These are phyloP conservation scores for Drosophila neonasuta DNA, from an alignment of 2,888 invertebrate genomes.

Conservation along the genomic window DNA sequence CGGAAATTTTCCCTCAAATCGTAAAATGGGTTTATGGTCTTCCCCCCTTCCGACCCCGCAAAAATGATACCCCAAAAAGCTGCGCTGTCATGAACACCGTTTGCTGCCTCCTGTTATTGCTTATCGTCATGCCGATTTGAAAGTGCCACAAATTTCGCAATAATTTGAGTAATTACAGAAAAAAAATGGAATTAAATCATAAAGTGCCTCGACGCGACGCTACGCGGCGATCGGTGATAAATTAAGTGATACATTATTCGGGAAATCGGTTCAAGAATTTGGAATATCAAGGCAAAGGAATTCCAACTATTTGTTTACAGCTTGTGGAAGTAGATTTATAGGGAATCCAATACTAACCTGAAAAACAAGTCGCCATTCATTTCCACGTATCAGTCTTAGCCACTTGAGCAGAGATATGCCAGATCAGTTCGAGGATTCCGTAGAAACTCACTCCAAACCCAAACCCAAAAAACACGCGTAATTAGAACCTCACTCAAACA, in stretches of 20 bases:
- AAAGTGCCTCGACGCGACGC: background rate
- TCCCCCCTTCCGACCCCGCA: background rate
- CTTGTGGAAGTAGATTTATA: conserved; percentile 16
- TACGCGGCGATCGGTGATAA: background rate
- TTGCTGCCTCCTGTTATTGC: conserved; percentile 15
- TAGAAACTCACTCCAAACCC: conserved; percentile 9
- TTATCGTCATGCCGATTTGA: conserved; percentile 31
- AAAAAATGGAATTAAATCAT: background rate
- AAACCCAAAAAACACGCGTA: conserved; percentile 6
- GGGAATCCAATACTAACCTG: conserved; percentile 44
- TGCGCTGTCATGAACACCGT: conserved; percentile 24
- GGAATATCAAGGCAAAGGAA: conserved; percentile 38
- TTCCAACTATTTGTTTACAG: conserved; percentile 54
- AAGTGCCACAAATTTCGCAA: conserved; percentile 37
- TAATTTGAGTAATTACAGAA: conserved; percentile 44
- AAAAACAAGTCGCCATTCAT: conserved; percentile 72
- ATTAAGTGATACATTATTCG: conserved; percentile 14
- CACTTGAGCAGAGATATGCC: conserved; percentile 34
- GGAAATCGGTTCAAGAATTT: conserved; percentile 10
- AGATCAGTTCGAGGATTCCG: conserved; percentile 37
- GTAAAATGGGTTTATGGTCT: conserved; percentile 53
- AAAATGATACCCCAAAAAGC: conserved; percentile 30
- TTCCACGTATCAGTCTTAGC: conserved; percentile 57
- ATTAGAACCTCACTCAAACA: conserved; percentile 10
- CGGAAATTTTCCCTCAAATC: conserved; percentile 59